A percentile compares a stretch with the other conserved stretches of the same genome.
Evolutionary conservation across 2,888 invertebrate genomes (phyloP).

Genomic region (Abrostola tripartita): DNA sequence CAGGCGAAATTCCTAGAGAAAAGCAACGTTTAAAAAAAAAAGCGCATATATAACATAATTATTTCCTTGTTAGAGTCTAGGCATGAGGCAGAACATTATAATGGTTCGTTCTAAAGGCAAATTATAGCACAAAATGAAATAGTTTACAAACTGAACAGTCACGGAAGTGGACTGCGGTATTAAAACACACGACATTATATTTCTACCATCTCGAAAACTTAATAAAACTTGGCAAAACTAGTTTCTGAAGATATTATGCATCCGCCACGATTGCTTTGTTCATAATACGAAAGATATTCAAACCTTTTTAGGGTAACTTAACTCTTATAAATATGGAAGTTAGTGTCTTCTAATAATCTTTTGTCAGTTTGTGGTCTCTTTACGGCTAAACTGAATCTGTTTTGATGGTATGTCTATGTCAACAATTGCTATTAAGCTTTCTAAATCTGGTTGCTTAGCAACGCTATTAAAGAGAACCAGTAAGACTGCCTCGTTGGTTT

Average conservation of each 20-base stretch:
- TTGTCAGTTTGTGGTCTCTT: no score
- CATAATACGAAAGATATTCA: not conserved
- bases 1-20: no score
- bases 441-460: not conserved
- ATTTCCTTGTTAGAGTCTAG: no score
- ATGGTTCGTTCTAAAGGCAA: not conserved
- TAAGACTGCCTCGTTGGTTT: no score
- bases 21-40: no score
- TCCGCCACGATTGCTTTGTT: not conserved
- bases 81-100: not conserved
- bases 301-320: not conserved
- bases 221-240: slow-evolving; percentile 39
- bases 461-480: not conserved
- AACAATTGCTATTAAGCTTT: no score
- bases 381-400: no score
- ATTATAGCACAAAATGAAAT: not conserved
- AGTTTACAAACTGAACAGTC: not conserved
- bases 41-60: no score
- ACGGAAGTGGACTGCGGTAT: slow-evolving; percentile 3
- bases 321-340: not conserved
- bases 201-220: slow-evolving; percentile 17
- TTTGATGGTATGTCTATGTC: no score
- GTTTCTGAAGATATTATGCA: slow-evolving; percentile 25
- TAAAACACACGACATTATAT: slow-evolving; percentile 16
- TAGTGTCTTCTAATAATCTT: no score